phyloP scores from a whole-genome alignment of 2,797 vertebrate genomes.

The Cottoperca gobio region DNA sequence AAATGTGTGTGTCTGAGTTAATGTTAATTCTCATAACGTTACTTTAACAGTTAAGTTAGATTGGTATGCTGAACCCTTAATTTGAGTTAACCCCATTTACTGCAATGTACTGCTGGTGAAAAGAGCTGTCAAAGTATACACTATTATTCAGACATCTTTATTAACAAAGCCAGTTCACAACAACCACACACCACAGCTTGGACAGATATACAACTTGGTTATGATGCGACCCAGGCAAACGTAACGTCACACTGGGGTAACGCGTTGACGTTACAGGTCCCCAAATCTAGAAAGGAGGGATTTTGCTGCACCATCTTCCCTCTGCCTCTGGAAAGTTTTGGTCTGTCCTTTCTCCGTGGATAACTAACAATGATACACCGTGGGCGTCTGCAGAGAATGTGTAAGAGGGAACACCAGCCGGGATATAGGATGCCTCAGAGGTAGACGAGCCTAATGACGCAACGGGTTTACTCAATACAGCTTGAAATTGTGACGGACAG shows the following conservation, averaged over 20 bases:
- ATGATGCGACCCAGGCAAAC: not conserved
- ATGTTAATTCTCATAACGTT: not conserved
- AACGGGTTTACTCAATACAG: slow-evolving; percentile 70
- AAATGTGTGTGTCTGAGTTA: no score
- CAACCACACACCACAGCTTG: not conserved
- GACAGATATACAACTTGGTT: rapidly evolving
- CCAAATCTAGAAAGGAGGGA: not conserved
- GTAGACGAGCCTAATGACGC: slow-evolving; percentile 76
- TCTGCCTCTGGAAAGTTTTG: slow-evolving; percentile 29
- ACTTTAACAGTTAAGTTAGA: no score
- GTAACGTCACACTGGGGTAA: not conserved
- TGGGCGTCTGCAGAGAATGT: slow-evolving; percentile 43
- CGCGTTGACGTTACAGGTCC: not conserved
- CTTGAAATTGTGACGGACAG: slow-evolving; percentile 59
- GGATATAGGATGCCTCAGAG: slow-evolving; percentile 51
- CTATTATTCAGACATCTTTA: not conserved
- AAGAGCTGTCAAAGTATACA: no score
- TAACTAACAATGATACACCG: not conserved
- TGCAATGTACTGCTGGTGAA: not conserved
- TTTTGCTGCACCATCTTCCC: not conserved
- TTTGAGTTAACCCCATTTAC: not conserved
- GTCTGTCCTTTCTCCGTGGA: not conserved
- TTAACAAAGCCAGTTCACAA: not conserved
- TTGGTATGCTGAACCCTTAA: not conserved
- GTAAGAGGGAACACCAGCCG: slow-evolving; percentile 46